Conservation (phyloP, 2,113 vertebrate genomes). For the Hemibagrus wyckioides region DNA sequence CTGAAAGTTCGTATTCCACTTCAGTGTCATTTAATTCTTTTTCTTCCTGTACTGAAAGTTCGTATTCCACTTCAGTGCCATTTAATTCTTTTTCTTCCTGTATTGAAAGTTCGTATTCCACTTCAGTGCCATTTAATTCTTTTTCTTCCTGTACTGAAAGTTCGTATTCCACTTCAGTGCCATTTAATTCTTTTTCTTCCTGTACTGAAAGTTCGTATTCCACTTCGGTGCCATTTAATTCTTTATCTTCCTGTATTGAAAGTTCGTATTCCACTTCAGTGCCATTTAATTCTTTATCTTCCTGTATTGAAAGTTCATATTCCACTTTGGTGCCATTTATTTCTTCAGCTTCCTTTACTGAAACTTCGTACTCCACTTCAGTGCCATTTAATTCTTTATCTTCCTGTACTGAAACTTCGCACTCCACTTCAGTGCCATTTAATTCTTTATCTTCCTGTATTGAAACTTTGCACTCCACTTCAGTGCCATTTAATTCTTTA, state of each 20-base stretch:
- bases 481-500: neutral
- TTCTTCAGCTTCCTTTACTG: neutral
- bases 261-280: neutral
- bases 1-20: neutral
- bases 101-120: neutral
- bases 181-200: neutral
- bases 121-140: conserved; percentile 15
- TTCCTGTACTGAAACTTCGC: neutral
- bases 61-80: neutral
- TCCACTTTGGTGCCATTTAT: neutral
- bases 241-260: neutral
- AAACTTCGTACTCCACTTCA: neutral
- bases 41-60: neutral
- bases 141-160: neutral
- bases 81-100: neutral
- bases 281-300: neutral
- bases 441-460: neutral
- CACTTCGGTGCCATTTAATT: neutral
- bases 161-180: neutral
- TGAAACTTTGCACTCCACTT: neutral
- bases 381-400: neutral
- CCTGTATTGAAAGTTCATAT: neutral
- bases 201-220: neutral
- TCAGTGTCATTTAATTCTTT: neutral
- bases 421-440: conserved; percentile 2